Evolutionary conservation across 2,888 invertebrate species (phyloP).

Genomic region (Taenaris catops): DNA sequence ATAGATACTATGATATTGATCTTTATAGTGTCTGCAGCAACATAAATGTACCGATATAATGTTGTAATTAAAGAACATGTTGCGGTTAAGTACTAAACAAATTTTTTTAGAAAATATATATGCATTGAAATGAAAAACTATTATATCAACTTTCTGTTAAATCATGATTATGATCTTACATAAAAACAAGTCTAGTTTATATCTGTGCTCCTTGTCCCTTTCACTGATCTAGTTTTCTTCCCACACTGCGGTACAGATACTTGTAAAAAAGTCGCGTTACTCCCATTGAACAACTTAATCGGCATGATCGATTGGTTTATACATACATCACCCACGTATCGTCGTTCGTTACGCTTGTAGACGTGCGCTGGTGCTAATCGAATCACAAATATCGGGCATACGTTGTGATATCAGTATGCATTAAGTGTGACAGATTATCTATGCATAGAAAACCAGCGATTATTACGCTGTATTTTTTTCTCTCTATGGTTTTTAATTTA

Average conservation of each 20-base stretch:
- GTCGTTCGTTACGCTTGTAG: constrained; percentile 39
- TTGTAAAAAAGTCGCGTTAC: constrained; percentile 31
- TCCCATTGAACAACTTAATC: constrained; percentile 66
- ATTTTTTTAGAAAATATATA: too few species aligned
- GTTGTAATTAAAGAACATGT: too few species aligned
- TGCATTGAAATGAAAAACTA: too few species aligned
- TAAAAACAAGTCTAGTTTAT: constrained; percentile 16
- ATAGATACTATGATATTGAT: constrained; percentile 18
- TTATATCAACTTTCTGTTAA: too few species aligned
- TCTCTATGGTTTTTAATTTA: too few species aligned
- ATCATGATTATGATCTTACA: constrained; percentile 10
- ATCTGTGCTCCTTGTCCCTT: constrained; percentile 29
- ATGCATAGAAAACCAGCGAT: too few species aligned
- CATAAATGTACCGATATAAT: too few species aligned
- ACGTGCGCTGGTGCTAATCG: constrained; percentile 5
- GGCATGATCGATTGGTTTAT: constrained; percentile 23
- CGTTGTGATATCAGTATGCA: constrained; percentile 35
- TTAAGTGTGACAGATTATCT: constrained; percentile 37
- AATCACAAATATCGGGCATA: constrained; percentile 24
- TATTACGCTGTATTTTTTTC: too few species aligned
- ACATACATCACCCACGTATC: constrained; percentile 49
- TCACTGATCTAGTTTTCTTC: constrained; percentile 34
- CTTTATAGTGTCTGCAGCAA: constrained; percentile 13
- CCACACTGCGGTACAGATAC: constrained; percentile 34
- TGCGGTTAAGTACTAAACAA: too few species aligned